A percentile compares a stretch with the other conserved stretches of the same genome.
phyloP scores from a whole-genome alignment of 2,113 vertebrate species.

The Benitochromis conjunctus region DNA sequence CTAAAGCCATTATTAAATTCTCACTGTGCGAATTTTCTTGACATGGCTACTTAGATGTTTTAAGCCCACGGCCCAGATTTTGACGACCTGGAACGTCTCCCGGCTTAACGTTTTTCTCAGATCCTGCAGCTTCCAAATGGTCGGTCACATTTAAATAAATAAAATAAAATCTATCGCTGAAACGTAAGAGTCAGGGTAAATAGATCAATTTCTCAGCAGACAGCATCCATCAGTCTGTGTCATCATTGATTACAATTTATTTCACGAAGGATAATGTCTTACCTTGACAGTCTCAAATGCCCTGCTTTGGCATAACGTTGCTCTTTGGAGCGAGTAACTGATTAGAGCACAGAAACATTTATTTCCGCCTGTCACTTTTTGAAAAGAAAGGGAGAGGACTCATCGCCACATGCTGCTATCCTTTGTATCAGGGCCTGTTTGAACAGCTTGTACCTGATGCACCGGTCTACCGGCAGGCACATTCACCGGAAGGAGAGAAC shows the following conservation, averaged over 20 bases:
- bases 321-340: not conserved
- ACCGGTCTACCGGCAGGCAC: not conserved
- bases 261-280: conserved; percentile 12
- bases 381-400: not conserved
- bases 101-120: not conserved
- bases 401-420: not conserved
- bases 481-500: not conserved
- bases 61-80: conserved; percentile 29
- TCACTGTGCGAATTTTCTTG: not conserved
- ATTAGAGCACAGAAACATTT: conserved; percentile 13
- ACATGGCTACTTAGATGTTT: conserved; percentile 31
- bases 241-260: conserved; percentile 7
- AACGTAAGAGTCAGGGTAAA: not conserved
- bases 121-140: not conserved
- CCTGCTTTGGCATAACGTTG: not conserved
- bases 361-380: conserved; percentile 2
- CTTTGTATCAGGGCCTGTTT: conserved; percentile 10
- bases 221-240: not conserved
- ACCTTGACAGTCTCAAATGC: conserved; percentile 2
- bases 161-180: not conserved
- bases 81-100: not conserved
- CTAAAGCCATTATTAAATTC: conserved; percentile 20
- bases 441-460: conserved; percentile 7
- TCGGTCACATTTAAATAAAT: not conserved
- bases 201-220: not conserved